A percentile compares a stretch with the other conserved stretches of the same genome.
phyloP scores from a whole-genome alignment of 2,797 vertebrate genomes.

The Neomorphus geoffroyi region DNA sequence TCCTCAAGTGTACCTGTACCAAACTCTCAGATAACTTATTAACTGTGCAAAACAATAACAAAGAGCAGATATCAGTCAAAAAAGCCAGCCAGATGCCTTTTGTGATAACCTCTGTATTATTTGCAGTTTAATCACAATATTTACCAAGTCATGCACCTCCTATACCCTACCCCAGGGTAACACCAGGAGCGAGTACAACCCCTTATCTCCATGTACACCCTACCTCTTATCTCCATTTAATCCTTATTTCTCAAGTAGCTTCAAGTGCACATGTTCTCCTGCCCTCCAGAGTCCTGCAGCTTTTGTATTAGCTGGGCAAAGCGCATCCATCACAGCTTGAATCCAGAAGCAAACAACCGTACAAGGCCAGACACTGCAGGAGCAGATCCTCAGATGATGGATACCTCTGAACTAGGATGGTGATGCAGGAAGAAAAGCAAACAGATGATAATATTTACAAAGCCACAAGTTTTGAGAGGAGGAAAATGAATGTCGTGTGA shows the following conservation, averaged over 20 bases:
- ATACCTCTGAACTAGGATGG: not conserved
- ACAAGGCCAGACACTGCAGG: not conserved
- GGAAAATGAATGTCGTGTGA: not conserved
- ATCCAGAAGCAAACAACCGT: not conserved
- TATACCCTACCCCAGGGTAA: not conserved
- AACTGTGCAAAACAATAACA: not conserved
- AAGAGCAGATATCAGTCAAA: not conserved
- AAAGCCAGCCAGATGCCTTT: not conserved
- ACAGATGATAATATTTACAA: not conserved
- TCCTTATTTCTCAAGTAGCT: not conserved
- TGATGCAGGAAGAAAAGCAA: not conserved
- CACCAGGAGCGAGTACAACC: not conserved
- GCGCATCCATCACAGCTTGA: rapidly evolving
- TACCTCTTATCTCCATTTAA: not conserved
- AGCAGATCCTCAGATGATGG: not conserved
- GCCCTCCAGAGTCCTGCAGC: not conserved
- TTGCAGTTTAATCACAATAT: not conserved
- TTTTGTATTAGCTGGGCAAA: not conserved
- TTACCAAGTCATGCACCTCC: not conserved
- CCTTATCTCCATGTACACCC: not conserved
- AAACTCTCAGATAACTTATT: not conserved
- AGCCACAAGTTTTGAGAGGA: not conserved
- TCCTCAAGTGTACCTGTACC: not conserved
- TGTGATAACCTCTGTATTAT: not conserved
- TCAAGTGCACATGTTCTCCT: not conserved